These are phyloP conservation scores for Meriones unguiculatus DNA, from an alignment of 2,113 vertebrate species.

Conservation along the genomic window DNA sequence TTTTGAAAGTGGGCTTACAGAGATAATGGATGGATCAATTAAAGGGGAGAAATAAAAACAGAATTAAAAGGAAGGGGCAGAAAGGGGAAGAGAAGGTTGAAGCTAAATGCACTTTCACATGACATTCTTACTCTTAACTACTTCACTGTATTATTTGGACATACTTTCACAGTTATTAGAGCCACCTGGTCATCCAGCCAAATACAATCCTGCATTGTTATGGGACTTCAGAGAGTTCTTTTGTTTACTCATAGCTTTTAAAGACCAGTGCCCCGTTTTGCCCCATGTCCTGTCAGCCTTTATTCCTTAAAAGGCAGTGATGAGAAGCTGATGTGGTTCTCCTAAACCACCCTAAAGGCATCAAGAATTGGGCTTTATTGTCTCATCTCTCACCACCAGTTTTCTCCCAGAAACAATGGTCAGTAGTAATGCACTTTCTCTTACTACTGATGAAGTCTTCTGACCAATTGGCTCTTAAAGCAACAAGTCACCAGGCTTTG, in stretches of 20 bases:
- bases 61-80: not conserved
- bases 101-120: not conserved
- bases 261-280: not conserved
- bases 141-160: not conserved
- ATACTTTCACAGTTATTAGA: not conserved
- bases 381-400: conserved; percentile 42
- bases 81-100: not conserved
- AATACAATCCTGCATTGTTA: conserved; percentile 15
- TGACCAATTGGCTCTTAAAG: conserved; percentile 54
- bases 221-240: not conserved
- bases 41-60: not conserved
- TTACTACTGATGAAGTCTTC: conserved; percentile 29
- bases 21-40: not conserved
- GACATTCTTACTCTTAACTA: not conserved
- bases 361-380: conserved; percentile 16
- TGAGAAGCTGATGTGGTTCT: not conserved
- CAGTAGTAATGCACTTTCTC: conserved; percentile 32
- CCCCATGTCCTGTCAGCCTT: not conserved
- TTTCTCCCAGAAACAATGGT: conserved; percentile 48
- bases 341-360: conserved; percentile 37
- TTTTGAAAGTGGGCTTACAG: conserved; percentile 4
- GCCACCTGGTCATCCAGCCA: conserved; percentile 5
- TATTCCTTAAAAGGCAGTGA: conserved; percentile 31
- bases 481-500: conserved; percentile 30
- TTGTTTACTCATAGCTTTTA: not conserved